Base-by-base conservation (phyloP, 2,888 invertebrate genomes). In the Rotaria macrura region DNA sequence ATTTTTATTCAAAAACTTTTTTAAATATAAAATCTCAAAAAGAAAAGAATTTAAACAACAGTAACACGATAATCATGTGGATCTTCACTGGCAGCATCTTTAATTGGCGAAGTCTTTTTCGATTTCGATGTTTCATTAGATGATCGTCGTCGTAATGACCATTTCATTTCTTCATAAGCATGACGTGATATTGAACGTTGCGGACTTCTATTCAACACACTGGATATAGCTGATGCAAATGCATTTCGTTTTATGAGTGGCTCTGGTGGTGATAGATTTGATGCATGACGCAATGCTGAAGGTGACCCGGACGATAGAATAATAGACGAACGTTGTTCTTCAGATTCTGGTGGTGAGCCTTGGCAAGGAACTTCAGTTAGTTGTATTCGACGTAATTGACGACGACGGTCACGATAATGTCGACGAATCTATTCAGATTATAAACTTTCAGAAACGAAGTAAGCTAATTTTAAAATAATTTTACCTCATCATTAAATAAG, bases 401-500 rank as follows among this genome's bases (percentile, higher is more conserved):
- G 40, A 43, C 79, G 79, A 25, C 43, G 40, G 4, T 79, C 79
- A 43, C 79, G 79, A 79, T 79, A 79, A n/a, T 79, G 79, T 25
- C 79, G 79, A 43, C 79, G 79, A 25, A 79, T 43, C 79, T 79
- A 79, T 43, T 40, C n/a, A 0, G n/a, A 79, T n/a, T 25, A 79
- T 25, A n/a, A 25, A 7, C 4, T 17, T 43, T 25, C 7, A 40
- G 20, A n/a, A 9, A 1, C n/a, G n/a, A n/a, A n/a, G n/a, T 1
- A 34, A 34, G 29, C 2, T 7, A 65, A 20, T 29, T 0, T 23
- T 20, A 2, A 25, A 40, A 43, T n/a, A 25, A 40, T 43, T 65
- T 79, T 79, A 91, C 91, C 89, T 91, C 91, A 86, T 91, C 91
- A 86, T 91, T 90, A 10, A 91, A 89, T 84, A 91, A 88, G 87